Percentiles rank a stretch among this genome's conserved stretches.
Evolutionary conservation across 2,888 invertebrate genomes (phyloP).

Genomic region (Caenorhabditis doughertyi): DNA sequence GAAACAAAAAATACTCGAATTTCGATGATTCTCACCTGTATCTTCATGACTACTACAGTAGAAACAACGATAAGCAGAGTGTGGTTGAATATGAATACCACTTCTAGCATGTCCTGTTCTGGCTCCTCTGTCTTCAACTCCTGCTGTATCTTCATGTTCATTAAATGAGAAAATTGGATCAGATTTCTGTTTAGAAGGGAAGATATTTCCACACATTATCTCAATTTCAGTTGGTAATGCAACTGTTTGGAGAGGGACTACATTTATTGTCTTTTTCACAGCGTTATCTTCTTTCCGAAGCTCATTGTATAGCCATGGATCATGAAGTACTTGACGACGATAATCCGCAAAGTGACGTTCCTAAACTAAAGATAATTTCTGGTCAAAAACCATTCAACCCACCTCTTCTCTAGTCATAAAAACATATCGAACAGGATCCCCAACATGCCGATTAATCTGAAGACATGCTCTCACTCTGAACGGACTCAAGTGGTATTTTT

Average conservation of each 20-base stretch:
- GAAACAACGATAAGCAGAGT: conserved; percentile 70
- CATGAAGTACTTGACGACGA: conserved; percentile 54
- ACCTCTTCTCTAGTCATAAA: conserved; percentile 70
- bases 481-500: conserved; percentile 64
- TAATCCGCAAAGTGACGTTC: conserved; percentile 65
- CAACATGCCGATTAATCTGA: conserved; percentile 67
- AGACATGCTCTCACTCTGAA: conserved; percentile 58
- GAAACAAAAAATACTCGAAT: background rate
- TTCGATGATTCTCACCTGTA: conserved; percentile 21
- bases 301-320: conserved; percentile 63
- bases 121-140: conserved; percentile 60
- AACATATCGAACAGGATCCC: conserved; percentile 68
- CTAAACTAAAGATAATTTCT: conserved; percentile 11
- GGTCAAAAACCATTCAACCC: background rate
- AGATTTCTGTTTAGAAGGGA: conserved; percentile 36
- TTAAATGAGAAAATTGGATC: conserved; percentile 46
- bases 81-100: conserved; percentile 62
- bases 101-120: conserved; percentile 63
- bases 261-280: conserved; percentile 50
- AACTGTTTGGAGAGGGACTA: conserved; percentile 63
- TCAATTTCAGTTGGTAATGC: conserved; percentile 72
- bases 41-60: conserved; percentile 66
- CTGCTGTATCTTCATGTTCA: conserved; percentile 23
- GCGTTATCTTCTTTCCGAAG: conserved; percentile 55
- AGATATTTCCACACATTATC: conserved; percentile 67